Evolutionary conservation across 1,140 invertebrate species (phyloP).

Genomic region (Drosophila azteca): DNA sequence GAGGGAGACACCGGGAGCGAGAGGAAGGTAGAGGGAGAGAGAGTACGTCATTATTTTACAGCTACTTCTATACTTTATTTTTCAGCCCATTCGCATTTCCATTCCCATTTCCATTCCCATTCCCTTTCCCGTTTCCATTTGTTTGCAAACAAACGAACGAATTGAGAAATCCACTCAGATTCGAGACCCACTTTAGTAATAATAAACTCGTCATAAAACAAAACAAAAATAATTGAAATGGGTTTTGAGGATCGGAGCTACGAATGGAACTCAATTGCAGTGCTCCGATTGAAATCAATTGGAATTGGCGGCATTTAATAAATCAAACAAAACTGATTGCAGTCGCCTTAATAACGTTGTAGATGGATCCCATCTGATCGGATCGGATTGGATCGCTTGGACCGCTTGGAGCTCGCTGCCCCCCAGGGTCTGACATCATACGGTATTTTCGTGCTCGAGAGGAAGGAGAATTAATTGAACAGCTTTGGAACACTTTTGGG

Average conservation of each 20-base stretch:
- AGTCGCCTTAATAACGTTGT: slow-evolving; percentile 13
- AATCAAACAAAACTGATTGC: slow-evolving; percentile 41
- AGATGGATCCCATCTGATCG: background rate
- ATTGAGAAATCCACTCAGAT: slow-evolving; percentile 29
- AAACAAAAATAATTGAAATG: slow-evolving; percentile 59
- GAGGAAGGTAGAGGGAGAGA: slow-evolving; percentile 11
- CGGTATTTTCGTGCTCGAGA: background rate
- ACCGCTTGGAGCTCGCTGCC: background rate
- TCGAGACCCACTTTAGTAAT: slow-evolving; percentile 40
- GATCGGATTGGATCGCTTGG: background rate
- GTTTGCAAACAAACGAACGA: slow-evolving; percentile 52
- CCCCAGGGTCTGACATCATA: slow-evolving; percentile 41
- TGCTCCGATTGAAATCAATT: slow-evolving; percentile 60
- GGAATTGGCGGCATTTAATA: slow-evolving; percentile 62
- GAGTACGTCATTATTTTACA: slow-evolving; percentile 62
- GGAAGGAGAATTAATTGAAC: slow-evolving; percentile 26
- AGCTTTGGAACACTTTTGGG: slow-evolving; percentile 24
- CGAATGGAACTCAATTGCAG: slow-evolving; percentile 60
- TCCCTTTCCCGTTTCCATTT: slow-evolving; percentile 14
- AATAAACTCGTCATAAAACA: slow-evolving; percentile 70
- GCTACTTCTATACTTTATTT: slow-evolving; percentile 51
- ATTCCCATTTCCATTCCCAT: too few relatives aligned
- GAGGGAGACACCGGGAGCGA: slow-evolving; percentile 24
- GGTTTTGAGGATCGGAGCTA: slow-evolving; percentile 52
- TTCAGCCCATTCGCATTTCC: slow-evolving; percentile 29